Conservation (phyloP, 2,113 vertebrate species). For the Phylloscopus trochiloides region DNA sequence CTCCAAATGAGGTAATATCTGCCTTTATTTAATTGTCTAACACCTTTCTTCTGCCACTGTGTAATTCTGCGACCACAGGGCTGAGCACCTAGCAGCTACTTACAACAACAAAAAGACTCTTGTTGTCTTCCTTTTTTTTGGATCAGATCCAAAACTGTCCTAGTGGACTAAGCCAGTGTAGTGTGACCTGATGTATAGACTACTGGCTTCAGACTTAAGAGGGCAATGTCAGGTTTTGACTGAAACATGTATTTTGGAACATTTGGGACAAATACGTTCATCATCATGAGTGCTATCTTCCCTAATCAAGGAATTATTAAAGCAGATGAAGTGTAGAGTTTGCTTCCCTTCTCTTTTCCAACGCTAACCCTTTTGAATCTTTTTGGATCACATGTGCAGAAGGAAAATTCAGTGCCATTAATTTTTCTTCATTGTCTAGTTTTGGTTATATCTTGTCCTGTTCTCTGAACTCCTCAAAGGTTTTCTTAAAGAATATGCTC, state of each 20-base stretch:
- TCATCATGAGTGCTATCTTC: not conserved
- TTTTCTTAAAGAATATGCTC: not conserved
- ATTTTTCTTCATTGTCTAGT: not conserved
- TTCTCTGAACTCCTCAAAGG: not conserved
- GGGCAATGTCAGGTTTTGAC: not conserved
- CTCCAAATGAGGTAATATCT: not conserved
- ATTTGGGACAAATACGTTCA: not conserved
- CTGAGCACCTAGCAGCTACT: not conserved
- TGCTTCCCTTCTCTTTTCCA: not conserved
- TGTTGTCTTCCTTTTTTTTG: not conserved
- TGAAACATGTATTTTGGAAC: not conserved
- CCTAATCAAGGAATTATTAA: not conserved
- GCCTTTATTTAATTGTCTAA: not conserved
- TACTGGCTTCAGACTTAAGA: not conserved
- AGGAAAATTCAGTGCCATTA: not conserved
- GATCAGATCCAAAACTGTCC: not conserved
- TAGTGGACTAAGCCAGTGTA: fast-evolving
- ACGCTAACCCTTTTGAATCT: fast-evolving
- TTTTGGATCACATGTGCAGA: not conserved
- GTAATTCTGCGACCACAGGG: not conserved
- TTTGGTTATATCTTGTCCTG: not conserved
- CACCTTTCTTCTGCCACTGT: not conserved
- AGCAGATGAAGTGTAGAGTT: not conserved
- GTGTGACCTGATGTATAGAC: not conserved
- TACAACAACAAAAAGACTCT: not conserved